phyloP scores from a whole-genome alignment of 2,113 vertebrate species.

The Corydoras maculifer region DNA sequence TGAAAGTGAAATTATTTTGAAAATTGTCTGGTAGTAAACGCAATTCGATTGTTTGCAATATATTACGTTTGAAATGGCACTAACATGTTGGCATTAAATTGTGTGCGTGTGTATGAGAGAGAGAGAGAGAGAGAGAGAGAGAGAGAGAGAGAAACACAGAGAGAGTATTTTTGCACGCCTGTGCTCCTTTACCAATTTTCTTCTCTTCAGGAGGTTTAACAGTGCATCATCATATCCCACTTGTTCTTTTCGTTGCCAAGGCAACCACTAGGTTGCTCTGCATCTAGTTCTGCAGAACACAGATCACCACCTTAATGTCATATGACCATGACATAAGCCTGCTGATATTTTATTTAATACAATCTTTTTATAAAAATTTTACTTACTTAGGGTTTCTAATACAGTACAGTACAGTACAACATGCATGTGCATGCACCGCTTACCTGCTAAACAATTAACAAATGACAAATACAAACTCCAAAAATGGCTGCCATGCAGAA shows the following conservation, averaged over 20 bases:
- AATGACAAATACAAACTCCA: too few species aligned
- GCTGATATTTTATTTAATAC: background rate
- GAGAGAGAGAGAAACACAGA: background rate
- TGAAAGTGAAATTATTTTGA: too few species aligned
- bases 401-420: too few species aligned
- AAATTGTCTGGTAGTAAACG: too few species aligned
- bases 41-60: background rate
- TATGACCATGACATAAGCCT: background rate
- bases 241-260: constrained; percentile 27
- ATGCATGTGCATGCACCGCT: too few species aligned
- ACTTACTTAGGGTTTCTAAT: too few species aligned
- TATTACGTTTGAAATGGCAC: background rate
- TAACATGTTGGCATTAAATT: too few species aligned
- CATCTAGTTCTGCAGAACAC: constrained; percentile 1
- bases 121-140: too few species aligned
- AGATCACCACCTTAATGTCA: constrained; percentile 10
- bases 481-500: too few species aligned
- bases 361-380: too few species aligned
- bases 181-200: constrained; percentile 12
- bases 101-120: background rate
- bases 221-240: constrained; percentile 1
- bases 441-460: too few species aligned
- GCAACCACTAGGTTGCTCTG: constrained; percentile 19
- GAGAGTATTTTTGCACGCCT: background rate
- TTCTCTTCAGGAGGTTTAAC: constrained; percentile 24